These are phyloP conservation scores for Phortica okadai DNA, from an alignment of 2,888 invertebrate species.

Conservation along the genomic window DNA sequence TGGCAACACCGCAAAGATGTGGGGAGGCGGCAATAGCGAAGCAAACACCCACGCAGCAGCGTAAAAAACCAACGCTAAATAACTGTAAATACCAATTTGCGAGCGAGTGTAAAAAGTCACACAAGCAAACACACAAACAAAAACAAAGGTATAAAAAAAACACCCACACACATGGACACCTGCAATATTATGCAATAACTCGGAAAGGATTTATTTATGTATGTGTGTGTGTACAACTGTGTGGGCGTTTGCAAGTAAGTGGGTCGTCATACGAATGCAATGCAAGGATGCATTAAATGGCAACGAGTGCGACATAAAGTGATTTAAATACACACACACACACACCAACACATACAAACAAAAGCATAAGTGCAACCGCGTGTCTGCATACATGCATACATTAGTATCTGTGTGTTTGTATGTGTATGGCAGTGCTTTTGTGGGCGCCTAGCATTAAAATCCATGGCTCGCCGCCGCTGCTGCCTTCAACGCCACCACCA, in stretches of 20 bases:
- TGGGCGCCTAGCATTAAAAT: not conserved
- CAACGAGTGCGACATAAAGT: slow-evolving; percentile 13
- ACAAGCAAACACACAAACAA: slow-evolving; percentile 44
- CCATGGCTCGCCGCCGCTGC: slow-evolving; percentile 50
- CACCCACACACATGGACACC: not conserved
- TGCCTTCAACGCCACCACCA: slow-evolving; percentile 35
- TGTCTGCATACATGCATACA: slow-evolving; percentile 14
- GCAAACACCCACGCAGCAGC: not conserved
- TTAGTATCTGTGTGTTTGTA: slow-evolving; percentile 10
- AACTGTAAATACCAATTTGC: slow-evolving; percentile 71
- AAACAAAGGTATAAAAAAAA: slow-evolving; percentile 24
- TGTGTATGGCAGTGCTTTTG: slow-evolving; percentile 9
- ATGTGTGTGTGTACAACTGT: slow-evolving; percentile 48
- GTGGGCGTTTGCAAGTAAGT: slow-evolving; percentile 35
- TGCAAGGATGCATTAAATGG: slow-evolving; percentile 31
- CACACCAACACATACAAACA: not conserved
- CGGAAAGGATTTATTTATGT: slow-evolving; percentile 18
- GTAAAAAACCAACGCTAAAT: slow-evolving; percentile 48
- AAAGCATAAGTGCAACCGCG: not conserved
- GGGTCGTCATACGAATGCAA: slow-evolving; percentile 45
- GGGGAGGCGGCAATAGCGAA: no score
- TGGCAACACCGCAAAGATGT: slow-evolving; percentile 8
- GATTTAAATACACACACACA: slow-evolving; percentile 13
- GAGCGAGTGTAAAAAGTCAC: slow-evolving; percentile 54
- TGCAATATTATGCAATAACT: not conserved